Percentiles rank a stretch among this genome's conserved stretches.
Evolutionary conservation across 2,113 vertebrate genomes (phyloP).

Genomic region (Gnathochromis pfefferi): DNA sequence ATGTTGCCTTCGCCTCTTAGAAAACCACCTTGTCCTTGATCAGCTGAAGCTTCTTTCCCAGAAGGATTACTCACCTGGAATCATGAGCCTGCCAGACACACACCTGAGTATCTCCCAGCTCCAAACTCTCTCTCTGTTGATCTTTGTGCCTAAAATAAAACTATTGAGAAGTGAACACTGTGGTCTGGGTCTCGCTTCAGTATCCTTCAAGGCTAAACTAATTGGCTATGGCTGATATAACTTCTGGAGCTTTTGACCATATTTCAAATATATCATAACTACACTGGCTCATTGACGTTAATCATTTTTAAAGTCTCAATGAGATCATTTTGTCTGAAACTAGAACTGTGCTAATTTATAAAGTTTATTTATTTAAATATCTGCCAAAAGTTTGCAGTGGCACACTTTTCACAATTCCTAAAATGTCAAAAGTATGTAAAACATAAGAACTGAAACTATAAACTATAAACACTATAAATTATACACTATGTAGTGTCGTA

Average conservation of each 20-base stretch:
- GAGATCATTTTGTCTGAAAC: neutral
- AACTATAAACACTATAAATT: neutral
- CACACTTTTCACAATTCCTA: neutral
- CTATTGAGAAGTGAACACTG: accelerated
- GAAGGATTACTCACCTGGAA: neutral
- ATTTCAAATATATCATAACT: neutral
- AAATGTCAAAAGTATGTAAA: neutral
- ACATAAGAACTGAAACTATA: neutral
- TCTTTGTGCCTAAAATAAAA: neutral
- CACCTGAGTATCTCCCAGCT: neutral
- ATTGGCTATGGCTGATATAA: neutral
- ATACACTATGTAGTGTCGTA: neutral
- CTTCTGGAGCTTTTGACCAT: neutral
- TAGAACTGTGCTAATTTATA: neutral
- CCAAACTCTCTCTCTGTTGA: neutral
- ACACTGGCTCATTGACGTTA: neutral
- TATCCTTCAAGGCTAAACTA: neutral
- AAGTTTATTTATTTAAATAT: neutral
- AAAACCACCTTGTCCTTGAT: neutral
- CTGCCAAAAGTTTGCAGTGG: neutral
- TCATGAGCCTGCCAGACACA: neutral
- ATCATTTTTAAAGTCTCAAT: neutral
- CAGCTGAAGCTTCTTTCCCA: neutral
- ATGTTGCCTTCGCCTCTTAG: neutral
- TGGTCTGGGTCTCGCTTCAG: neutral